Conservation (phyloP, 2,797 vertebrate genomes). For the Myotis vivesi region DNA sequence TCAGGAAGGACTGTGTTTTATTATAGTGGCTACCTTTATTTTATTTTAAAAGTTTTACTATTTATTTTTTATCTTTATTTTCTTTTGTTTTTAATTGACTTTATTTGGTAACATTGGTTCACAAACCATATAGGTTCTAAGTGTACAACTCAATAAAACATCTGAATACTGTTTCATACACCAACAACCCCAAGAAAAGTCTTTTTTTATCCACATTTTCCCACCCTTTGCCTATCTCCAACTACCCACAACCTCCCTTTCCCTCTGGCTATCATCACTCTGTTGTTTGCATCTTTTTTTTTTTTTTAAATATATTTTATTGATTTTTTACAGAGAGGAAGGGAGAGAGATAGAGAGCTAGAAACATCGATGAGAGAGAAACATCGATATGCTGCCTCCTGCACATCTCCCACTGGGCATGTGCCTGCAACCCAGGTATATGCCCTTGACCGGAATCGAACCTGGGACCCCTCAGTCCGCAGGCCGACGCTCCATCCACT, state of each 20-base stretch:
- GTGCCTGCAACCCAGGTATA: no score
- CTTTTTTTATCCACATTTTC: background rate
- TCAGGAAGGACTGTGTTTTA: conserved; percentile 15
- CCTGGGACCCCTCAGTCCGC: no score
- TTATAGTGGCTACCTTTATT: background rate
- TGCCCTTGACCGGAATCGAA: no score
- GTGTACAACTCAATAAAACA: background rate
- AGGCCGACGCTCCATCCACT: no score
- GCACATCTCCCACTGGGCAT: no score
- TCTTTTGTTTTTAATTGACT: background rate
- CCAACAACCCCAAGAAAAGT: background rate
- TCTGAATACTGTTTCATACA: background rate
- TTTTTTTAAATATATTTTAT: no score
- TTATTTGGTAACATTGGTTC: background rate
- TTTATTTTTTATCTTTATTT: background rate
- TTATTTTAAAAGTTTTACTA: background rate
- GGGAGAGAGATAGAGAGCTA: no score
- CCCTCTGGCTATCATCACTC: no score
- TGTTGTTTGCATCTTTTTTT: no score
- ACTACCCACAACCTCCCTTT: background rate
- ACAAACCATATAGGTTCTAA: background rate
- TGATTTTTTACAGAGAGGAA: no score
- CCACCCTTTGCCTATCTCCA: background rate
- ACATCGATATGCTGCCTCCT: no score
- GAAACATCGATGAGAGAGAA: no score